Evolutionary conservation across 2,888 invertebrate species (phyloP), one percentile per base, ranked within the genome.

Genomic region (Aricia artaxerxes): DNA sequence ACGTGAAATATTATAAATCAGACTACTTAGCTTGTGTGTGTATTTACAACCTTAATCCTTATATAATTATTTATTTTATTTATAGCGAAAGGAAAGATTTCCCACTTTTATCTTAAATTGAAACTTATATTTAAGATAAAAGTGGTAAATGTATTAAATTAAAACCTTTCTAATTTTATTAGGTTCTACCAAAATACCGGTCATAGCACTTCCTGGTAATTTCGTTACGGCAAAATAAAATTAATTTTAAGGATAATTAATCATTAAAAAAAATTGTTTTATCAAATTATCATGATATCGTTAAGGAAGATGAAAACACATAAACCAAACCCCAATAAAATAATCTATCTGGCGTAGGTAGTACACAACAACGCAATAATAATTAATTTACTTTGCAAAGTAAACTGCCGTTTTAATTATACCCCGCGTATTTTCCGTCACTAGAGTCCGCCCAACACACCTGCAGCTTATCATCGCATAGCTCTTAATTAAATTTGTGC

Each of bases 401-500:
- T 69, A 69, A 69, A 69, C 69, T 69, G 35, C 69, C 69, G 69
- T 69, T 69, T 69, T 69, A 69, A 69, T 69, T 69, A 69, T 69
- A 69, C 69, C 73, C 11, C 73, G 73, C 44, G 44, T 44, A 73
- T 73, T 73, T 73, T 73, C 44, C 73, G 44, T 73, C 73, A 44
- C 73, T 13, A 73, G 13, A 44, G n/a, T 40, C 40, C 73, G 73
- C 40, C 40, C 40, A 40, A 73, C 73, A 73, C 24, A 57, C 53
- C 53, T 76, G 57, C 76, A 57, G 76, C 76, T 76, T 57, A 53
- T 53, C 76, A 76, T 76, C 35, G 53, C 76, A 76, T 53, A 76
- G 57, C 53, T 76, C 53, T 57, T 76, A 76, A 76, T 76, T 76
- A 57, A 76, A 76, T 76, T 76, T 76, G 76, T 76, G 53, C 76